phyloP scores from a whole-genome alignment of 2,797 vertebrate species.

The Catostomus latipinnis region DNA sequence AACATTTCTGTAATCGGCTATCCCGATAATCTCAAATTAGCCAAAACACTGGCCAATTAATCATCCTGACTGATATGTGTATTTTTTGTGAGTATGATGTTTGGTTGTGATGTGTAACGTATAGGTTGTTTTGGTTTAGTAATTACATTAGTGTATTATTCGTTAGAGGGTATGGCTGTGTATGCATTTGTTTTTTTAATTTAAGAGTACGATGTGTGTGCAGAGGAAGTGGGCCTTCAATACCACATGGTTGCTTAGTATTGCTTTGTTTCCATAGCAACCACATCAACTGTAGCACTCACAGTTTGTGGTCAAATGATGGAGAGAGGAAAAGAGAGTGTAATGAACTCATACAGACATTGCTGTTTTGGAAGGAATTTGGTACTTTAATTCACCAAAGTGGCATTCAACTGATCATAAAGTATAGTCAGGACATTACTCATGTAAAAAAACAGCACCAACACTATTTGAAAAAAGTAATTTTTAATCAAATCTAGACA shows the following conservation, averaged over 20 bases:
- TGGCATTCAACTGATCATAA: no score
- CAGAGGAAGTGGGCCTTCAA: conserved; percentile 60
- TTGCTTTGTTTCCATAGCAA: conserved; percentile 57
- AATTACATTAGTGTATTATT: not conserved
- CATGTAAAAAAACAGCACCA: no score
- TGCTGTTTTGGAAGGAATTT: no score
- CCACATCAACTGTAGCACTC: conserved; percentile 62
- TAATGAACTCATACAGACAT: conserved; percentile 45
- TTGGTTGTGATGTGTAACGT: not conserved
- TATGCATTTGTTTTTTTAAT: not conserved
- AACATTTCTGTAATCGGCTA: no score
- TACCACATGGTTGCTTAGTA: conserved; percentile 58
- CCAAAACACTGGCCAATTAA: no score
- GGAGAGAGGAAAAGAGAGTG: not conserved
- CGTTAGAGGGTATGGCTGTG: not conserved
- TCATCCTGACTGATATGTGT: no score
- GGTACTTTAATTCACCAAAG: no score
- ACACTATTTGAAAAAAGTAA: no score
- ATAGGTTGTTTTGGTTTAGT: no score
- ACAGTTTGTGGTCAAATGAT: conserved; percentile 11
- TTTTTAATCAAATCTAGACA: no score
- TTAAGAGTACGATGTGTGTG: conserved; percentile 32
- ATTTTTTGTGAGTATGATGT: not conserved
- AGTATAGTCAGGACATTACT: no score
- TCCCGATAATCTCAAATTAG: no score